Evolutionary conservation across 2,797 vertebrate genomes (phyloP).

Genomic region (Chelonia mydas): DNA sequence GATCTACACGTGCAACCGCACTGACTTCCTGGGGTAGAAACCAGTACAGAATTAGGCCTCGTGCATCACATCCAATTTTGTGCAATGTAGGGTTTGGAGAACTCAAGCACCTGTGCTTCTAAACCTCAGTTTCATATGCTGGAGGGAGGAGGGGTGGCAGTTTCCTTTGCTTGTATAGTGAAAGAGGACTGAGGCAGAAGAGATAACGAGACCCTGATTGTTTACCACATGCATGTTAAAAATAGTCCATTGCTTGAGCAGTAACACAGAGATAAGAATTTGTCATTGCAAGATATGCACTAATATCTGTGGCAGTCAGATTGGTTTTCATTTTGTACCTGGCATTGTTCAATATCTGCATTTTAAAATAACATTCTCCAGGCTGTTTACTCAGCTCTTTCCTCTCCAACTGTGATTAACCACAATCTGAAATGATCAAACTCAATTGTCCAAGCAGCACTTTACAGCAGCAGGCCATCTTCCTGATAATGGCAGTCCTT

Average conservation of each 20-base stretch:
- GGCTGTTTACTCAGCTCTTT: constrained; percentile 37
- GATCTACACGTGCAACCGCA: too few species aligned
- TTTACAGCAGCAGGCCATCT: background rate
- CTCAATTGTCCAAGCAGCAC: background rate
- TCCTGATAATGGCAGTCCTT: background rate
- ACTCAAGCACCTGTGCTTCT: background rate
- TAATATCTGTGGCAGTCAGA: background rate
- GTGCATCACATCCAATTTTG: background rate
- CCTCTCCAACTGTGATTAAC: background rate
- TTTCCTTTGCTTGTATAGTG: background rate
- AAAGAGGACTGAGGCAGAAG: background rate
- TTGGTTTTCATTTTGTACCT: background rate
- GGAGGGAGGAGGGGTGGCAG: too few species aligned
- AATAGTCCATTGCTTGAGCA: background rate
- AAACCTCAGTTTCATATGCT: background rate
- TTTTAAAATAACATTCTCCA: constrained; percentile 7
- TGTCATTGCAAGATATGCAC: background rate
- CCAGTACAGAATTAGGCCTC: background rate
- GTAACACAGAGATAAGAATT: background rate
- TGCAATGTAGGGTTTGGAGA: background rate
- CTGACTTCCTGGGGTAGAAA: background rate
- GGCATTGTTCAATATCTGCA: background rate
- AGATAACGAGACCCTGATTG: background rate
- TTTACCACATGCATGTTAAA: background rate
- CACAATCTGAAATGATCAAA: background rate